Percentiles rank a stretch among this genome's conserved stretches.
Evolutionary conservation across 2,888 invertebrate genomes (phyloP).

Genomic region (Autographa pulchrina): DNA sequence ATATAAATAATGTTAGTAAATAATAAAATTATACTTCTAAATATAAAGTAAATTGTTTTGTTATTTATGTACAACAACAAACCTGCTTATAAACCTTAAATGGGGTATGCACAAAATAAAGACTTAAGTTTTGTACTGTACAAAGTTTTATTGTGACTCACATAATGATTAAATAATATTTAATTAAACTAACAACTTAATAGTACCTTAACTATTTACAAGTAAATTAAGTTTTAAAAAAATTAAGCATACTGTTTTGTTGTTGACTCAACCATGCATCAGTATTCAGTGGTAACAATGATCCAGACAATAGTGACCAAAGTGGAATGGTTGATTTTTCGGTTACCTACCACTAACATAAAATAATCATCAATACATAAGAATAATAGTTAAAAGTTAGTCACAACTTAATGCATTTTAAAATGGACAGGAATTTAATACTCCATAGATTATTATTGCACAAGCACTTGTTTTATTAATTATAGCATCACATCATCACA

Average conservation of each 20-base stretch:
- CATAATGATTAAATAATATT: conserved; percentile 17
- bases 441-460: conserved; percentile 4
- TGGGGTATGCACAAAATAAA: neutral
- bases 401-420: neutral
- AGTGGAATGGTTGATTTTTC: too few relatives aligned
- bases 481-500: neutral
- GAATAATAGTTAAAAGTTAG: neutral
- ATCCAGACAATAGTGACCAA: neutral
- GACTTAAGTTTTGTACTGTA: conserved; percentile 16
- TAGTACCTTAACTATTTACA: conserved; percentile 43
- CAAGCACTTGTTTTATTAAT: conserved; percentile 3
- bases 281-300: neutral
- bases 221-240: neutral
- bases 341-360: too few relatives aligned
- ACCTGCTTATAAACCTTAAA: too few relatives aligned
- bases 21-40: too few relatives aligned
- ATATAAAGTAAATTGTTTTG: too few relatives aligned
- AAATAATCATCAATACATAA: too few relatives aligned
- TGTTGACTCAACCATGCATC: neutral
- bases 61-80: too few relatives aligned
- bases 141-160: conserved; percentile 43
- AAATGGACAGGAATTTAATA: neutral
- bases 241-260: neutral
- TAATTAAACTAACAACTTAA: conserved; percentile 21
- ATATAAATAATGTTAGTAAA: too few relatives aligned